Base-by-base conservation (phyloP, 2,888 invertebrate genomes). In the Pseudanteris insignis region DNA sequence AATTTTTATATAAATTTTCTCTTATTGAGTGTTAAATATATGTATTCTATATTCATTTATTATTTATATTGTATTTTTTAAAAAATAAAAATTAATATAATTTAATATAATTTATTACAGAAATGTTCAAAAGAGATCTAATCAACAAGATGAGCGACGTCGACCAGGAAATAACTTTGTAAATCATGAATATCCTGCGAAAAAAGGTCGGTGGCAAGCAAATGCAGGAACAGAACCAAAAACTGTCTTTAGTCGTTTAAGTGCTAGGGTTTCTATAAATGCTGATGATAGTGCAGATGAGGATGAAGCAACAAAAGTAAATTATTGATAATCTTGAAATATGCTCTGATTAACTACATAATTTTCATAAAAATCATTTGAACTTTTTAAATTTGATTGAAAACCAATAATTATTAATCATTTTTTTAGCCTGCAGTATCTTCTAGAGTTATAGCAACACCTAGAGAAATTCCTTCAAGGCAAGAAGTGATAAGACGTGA, bases 381-480 rank as follows among this genome's bases (percentile, higher is more conserved):
- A n/a, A n/a, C n/a, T n/a, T n/a, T 18, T 18, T 4, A 18, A 18
- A 4, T 18, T 18, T 18, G 18, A 18, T 18, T 3, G 3, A 3
- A 18, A 4, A 18, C 3, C 6, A 6, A 18, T 18, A 18, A 18
- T 18, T 18, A 18, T 4, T 18, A 6, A 18, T 18, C 4, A 14
- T 18, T 21, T 7, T 37, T 37, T n/a, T 10, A 85, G 83, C 88
- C 86, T 57, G 84, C 86, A 64, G 82, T 89, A 64, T 88, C 88
- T 43, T 94, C 94, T 13, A 88, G 94, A 51, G 91, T 95, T 34
- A 90, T 91, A 64, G 85, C 87, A 33, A 86, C 88, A 44, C 84
- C 85, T 11, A 86, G 90, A 66, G 94, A 95, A 78, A 81, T 91
- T 36, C 94, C 94, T n/a, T 91, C 93, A 10, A 83, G 92, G 18